These are phyloP conservation scores for Phymanthus crucifer DNA, from an alignment of 92 coral and sea anemone genomes.

Conservation along the genomic window DNA sequence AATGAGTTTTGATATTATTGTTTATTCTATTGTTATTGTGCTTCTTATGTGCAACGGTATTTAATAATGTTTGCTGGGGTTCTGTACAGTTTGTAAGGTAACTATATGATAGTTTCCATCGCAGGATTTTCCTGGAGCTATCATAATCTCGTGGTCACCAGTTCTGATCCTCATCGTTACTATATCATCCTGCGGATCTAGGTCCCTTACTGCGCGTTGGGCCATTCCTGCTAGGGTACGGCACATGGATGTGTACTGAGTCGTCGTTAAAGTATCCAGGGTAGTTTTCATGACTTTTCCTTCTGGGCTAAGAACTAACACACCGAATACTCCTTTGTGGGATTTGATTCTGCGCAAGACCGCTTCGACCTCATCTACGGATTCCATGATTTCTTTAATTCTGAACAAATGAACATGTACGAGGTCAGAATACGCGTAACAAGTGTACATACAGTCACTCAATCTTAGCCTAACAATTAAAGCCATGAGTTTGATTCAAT, in stretches of 20 bases:
- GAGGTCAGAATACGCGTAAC: too few relatives aligned
- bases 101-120: slow-evolving; percentile 21
- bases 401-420: too few relatives aligned
- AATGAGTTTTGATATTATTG: too few relatives aligned
- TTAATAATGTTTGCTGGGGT: neutral
- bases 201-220: slow-evolving; percentile 60
- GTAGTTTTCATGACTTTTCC: slow-evolving; percentile 57
- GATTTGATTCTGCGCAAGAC: slow-evolving; percentile 54
- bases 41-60: too few relatives aligned
- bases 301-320: slow-evolving; percentile 56
- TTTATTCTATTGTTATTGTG: too few relatives aligned
- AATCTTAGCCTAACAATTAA: too few relatives aligned
- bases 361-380: slow-evolving; percentile 51
- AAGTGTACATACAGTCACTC: too few relatives aligned
- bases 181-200: slow-evolving; percentile 74
- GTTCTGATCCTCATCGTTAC: slow-evolving; percentile 66
- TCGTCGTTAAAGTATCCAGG: slow-evolving; percentile 60
- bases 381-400: slow-evolving; percentile 2
- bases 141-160: slow-evolving; percentile 57
- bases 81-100: slow-evolving; percentile 25
- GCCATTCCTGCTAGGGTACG: slow-evolving; percentile 56
- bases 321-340: slow-evolving; percentile 65
- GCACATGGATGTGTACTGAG: slow-evolving; percentile 54
- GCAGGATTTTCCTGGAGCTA: slow-evolving; percentile 48
- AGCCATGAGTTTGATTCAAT: too few relatives aligned